These are phyloP conservation scores for Eira barbara DNA, from an alignment of 2,113 vertebrate genomes.

Conservation along the genomic window DNA sequence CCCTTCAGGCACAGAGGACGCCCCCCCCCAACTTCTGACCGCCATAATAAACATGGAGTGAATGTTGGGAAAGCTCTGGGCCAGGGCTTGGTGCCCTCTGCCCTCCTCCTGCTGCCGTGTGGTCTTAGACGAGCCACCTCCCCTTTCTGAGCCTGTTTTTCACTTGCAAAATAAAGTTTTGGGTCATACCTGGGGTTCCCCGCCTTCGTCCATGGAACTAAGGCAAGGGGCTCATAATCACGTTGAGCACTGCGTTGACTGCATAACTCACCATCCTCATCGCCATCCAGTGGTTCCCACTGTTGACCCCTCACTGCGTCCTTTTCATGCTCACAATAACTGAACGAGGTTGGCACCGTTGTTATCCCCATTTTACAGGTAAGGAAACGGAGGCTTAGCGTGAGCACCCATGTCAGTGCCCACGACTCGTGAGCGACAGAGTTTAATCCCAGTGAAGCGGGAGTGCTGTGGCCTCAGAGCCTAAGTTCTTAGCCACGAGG, in stretches of 20 bases:
- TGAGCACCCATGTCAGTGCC: background rate
- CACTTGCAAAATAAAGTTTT: background rate
- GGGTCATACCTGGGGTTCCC: background rate
- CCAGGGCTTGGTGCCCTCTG: background rate
- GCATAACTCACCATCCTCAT: background rate
- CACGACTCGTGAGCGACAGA: background rate
- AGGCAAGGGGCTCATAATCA: background rate
- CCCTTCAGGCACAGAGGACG: background rate
- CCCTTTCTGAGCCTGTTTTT: background rate
- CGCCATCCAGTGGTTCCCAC: background rate
- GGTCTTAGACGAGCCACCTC: background rate
- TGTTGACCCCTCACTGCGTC: background rate
- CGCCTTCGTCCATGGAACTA: background rate
- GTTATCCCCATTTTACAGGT: background rate
- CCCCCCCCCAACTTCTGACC: background rate
- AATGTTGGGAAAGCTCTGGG: background rate
- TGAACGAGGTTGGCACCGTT: too few species aligned
- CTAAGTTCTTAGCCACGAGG: background rate
- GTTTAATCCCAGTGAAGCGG: background rate
- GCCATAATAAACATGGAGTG: too few species aligned
- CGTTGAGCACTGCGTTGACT: background rate
- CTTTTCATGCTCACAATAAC: background rate
- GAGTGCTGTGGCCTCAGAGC: too few species aligned
- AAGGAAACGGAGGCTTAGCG: background rate
- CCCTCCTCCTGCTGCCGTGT: background rate